Conservation (phyloP, 2,797 vertebrate genomes). For the Sebastes miniatus region DNA sequence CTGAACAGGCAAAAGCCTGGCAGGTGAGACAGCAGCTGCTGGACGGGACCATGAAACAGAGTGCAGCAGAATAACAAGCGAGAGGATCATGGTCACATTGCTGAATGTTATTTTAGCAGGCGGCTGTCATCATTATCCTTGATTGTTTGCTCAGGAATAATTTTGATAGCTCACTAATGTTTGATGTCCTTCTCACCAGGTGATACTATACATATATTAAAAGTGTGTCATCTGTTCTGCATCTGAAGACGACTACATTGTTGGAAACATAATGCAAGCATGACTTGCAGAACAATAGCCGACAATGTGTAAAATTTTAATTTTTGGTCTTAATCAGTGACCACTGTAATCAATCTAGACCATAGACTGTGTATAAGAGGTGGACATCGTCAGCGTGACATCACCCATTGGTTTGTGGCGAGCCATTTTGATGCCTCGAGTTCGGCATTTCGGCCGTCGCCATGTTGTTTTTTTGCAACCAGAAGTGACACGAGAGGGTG, state of each 20-base stretch:
- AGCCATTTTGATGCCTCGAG: too few relatives aligned
- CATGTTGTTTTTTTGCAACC: too few relatives aligned
- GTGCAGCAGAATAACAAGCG: neutral
- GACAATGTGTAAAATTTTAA: neutral
- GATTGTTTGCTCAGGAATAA: constrained; percentile 10
- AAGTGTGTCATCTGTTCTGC: neutral
- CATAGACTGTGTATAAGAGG: too few relatives aligned
- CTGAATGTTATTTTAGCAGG: constrained; percentile 18
- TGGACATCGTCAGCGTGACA: too few relatives aligned
- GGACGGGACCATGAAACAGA: constrained; percentile 13
- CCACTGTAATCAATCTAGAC: neutral
- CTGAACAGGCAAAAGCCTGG: neutral
- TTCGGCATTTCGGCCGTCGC: too few relatives aligned
- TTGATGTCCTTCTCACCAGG: neutral
- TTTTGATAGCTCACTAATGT: constrained; percentile 13
- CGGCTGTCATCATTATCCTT: constrained; percentile 18
- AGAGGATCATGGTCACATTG: constrained; percentile 20
- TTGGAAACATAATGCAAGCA: neutral
- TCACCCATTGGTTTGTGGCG: too few relatives aligned
- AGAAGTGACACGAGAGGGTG: too few relatives aligned
- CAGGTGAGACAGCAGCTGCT: constrained; percentile 30
- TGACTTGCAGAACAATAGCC: neutral
- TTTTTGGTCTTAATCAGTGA: neutral
- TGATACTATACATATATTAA: neutral
- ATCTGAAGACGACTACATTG: neutral